These are phyloP conservation scores for Oryctes rhinoceros DNA, from an alignment of 1,140 invertebrate species.

Conservation along the genomic window DNA sequence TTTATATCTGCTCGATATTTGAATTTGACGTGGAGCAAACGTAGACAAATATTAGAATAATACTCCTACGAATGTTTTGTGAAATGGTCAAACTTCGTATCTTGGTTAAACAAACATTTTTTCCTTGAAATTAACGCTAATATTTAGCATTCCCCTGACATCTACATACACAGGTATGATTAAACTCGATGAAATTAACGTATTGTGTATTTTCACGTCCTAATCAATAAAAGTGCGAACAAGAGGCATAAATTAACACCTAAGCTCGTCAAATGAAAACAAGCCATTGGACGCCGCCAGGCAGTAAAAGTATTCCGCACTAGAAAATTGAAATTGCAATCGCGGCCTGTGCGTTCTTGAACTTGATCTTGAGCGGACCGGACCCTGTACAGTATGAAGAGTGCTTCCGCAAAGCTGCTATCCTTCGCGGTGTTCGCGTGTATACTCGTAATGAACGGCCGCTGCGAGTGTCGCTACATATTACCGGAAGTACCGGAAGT, in stretches of 20 bases:
- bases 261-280: not conserved
- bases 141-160: not conserved
- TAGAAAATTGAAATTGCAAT: conserved; percentile 28
- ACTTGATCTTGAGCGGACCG: conserved; percentile 34
- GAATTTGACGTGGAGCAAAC: too few relatives aligned
- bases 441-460: conserved; percentile 8
- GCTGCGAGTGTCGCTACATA: conserved; percentile 46
- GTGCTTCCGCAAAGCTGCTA: not conserved
- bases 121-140: not conserved
- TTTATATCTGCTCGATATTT: too few relatives aligned
- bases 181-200: not conserved
- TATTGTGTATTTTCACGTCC: not conserved
- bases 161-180: not conserved
- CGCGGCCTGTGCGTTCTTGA: conserved; percentile 18
- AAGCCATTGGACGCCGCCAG: not conserved
- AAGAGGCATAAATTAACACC: not conserved
- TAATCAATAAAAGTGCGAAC: not conserved
- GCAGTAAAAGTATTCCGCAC: conserved; percentile 24
- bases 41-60: too few relatives aligned
- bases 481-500: conserved; percentile 60
- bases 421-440: conserved; percentile 4
- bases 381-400: conserved; percentile 25
- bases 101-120: not conserved
- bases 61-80: too few relatives aligned
- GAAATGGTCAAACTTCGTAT: not conserved